phyloP scores from a whole-genome alignment of 2,888 invertebrate genomes.

The Ochlodes sylvanus region DNA sequence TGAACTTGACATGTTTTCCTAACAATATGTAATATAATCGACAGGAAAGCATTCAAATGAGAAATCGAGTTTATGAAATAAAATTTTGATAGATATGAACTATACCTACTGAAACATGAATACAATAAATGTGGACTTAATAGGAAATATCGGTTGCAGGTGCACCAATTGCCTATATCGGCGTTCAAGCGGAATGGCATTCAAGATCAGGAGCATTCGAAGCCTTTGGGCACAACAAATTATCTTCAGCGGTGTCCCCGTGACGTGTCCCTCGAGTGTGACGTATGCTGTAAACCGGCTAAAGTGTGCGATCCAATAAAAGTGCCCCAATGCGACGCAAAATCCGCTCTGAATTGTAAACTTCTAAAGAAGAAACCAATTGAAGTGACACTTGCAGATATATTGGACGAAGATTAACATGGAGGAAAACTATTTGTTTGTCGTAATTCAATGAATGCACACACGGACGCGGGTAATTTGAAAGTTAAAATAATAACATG shows the following conservation, averaged over 20 bases:
- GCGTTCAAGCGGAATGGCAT: conserved; percentile 81
- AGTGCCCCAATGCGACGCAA: conserved; percentile 58
- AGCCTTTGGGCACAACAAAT: conserved; percentile 67
- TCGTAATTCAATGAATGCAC: not conserved
- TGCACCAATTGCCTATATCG: conserved; percentile 68
- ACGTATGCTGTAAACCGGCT: conserved; percentile 53
- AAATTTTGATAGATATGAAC: conserved; percentile 12
- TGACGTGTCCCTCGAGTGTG: conserved; percentile 69
- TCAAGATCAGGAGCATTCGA: conserved; percentile 78
- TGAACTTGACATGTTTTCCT: conserved; percentile 41
- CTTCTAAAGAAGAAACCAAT: conserved; percentile 65
- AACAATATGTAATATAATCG: not conserved
- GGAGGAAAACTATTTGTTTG: not conserved
- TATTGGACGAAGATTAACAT: conserved; percentile 58
- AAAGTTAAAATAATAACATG: not conserved
- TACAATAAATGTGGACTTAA: conserved; percentile 51
- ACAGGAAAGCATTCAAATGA: conserved; percentile 6
- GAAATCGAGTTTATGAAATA: not conserved
- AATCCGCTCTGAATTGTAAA: conserved; percentile 48
- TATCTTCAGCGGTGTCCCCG: conserved; percentile 67
- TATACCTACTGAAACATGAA: conserved; percentile 11
- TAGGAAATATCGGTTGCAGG: conserved; percentile 72
- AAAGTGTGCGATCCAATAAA: conserved; percentile 66
- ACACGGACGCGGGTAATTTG: not conserved
- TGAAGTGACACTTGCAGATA: conserved; percentile 65